These are phyloP conservation scores for Elymnias hypermnestra DNA, from an alignment of 1,140 invertebrate genomes.

Conservation along the genomic window DNA sequence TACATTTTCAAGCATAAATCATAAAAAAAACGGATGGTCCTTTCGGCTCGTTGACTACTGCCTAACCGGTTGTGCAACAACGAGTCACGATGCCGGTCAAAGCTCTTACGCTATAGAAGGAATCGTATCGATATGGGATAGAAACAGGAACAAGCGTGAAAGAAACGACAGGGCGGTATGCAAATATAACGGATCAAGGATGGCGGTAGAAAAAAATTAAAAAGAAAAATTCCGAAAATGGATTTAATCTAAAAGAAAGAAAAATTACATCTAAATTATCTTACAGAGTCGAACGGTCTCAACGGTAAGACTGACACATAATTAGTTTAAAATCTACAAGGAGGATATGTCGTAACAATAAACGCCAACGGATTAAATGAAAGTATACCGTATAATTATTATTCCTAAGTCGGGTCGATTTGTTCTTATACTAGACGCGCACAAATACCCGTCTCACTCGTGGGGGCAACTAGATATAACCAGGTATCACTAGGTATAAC, in stretches of 20 bases:
- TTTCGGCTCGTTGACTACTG: neutral
- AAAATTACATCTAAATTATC: conserved; percentile 38
- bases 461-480: no score
- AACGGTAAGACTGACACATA: conserved; percentile 21
- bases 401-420: no score
- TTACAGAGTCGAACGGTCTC: conserved; percentile 27
- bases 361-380: conserved; percentile 12
- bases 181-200: conserved; percentile 5
- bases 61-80: no score
- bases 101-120: no score
- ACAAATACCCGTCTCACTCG: no score
- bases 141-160: no score
- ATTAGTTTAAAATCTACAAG: conserved; percentile 8
- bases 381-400: neutral
- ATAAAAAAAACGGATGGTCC: neutral
- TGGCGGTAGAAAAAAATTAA: conserved; percentile 4
- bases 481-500: no score
- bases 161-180: conserved; percentile 12
- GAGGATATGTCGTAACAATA: conserved; percentile 15
- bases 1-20: conserved; percentile 2
- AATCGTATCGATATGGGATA: no score
- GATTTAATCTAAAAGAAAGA: conserved; percentile 34
- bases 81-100: no score
- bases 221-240: conserved; percentile 27
- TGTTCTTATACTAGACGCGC: no score